Conservation (phyloP, 2,797 vertebrate species). For the Synaphobranchus kaupii region DNA sequence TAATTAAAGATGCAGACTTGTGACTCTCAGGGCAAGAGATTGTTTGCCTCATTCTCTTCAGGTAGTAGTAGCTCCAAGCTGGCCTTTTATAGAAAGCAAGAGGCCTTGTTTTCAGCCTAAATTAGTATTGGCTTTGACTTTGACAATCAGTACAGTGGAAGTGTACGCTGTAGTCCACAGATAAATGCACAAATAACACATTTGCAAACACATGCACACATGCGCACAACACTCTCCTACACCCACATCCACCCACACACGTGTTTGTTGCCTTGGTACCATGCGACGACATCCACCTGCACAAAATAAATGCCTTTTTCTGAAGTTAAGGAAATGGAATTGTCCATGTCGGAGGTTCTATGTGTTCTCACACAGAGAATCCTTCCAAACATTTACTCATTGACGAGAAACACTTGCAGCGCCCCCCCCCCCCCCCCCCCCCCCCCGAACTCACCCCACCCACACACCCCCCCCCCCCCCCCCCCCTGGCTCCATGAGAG, state of each 20-base stretch:
- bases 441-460: not conserved
- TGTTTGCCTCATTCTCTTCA: constrained; percentile 59
- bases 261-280: not conserved
- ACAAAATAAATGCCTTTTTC: not conserved
- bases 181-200: not conserved
- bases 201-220: not conserved
- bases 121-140: not conserved
- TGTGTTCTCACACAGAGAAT: constrained; percentile 40
- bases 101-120: constrained; percentile 43
- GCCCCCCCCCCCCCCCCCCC: not conserved
- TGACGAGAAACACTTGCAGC: constrained; percentile 82
- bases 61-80: constrained; percentile 59
- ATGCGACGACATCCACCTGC: not conserved
- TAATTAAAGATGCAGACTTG: constrained; percentile 96
- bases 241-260: not conserved
- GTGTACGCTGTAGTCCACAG: not conserved
- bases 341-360: not conserved
- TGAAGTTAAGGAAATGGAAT: constrained; percentile 35
- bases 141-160: not conserved
- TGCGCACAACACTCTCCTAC: not conserved
- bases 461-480: not conserved
- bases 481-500: constrained; percentile 63
- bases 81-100: constrained; percentile 40
- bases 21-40: constrained; percentile 76
- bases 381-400: constrained; percentile 88